phyloP scores from a whole-genome alignment of 1,140 invertebrate species.

The Drosophila navojoa region DNA sequence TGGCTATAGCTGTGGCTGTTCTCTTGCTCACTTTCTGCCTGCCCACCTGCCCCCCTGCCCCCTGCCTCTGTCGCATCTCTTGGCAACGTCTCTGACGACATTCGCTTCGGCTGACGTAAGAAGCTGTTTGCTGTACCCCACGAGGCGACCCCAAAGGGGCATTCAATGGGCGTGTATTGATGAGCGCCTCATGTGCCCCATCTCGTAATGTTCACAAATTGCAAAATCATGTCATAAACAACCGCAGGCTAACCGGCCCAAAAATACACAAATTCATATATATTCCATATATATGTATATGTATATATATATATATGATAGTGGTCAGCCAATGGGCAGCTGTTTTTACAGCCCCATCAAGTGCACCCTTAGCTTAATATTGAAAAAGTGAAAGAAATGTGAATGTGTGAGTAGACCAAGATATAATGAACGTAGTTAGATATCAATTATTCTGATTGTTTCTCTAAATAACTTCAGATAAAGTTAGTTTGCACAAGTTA shows the following conservation, averaged over 20 bases:
- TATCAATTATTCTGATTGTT: too few relatives aligned
- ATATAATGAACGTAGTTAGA: too few relatives aligned
- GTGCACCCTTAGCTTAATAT: not conserved
- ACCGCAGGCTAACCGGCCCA: constrained; percentile 45
- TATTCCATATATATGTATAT: not conserved
- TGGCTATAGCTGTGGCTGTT: constrained; percentile 5
- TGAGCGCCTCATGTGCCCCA: constrained; percentile 27
- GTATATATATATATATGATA: not conserved
- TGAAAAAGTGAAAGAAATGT: too few relatives aligned
- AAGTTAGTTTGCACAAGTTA: too few relatives aligned
- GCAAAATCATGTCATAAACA: constrained; percentile 78
- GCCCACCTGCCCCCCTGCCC: not conserved
- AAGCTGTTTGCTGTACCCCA: constrained; percentile 65
- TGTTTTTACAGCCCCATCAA: constrained; percentile 50
- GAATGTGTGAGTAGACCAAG: too few relatives aligned
- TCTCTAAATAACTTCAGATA: too few relatives aligned
- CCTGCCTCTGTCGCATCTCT: constrained; percentile 15
- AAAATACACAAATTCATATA: constrained; percentile 18
- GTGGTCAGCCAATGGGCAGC: constrained; percentile 5
- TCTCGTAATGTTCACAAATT: constrained; percentile 74
- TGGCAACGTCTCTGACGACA: constrained; percentile 9
- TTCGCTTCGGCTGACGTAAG: constrained; percentile 53
- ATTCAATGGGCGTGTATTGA: constrained; percentile 29
- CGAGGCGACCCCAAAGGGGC: constrained; percentile 61
- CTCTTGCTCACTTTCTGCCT: constrained; percentile 2